Percentiles rank a stretch among this genome's conserved stretches.
Evolutionary conservation across 2,888 invertebrate species (phyloP).

Genomic region (Rhodophaea formosa): DNA sequence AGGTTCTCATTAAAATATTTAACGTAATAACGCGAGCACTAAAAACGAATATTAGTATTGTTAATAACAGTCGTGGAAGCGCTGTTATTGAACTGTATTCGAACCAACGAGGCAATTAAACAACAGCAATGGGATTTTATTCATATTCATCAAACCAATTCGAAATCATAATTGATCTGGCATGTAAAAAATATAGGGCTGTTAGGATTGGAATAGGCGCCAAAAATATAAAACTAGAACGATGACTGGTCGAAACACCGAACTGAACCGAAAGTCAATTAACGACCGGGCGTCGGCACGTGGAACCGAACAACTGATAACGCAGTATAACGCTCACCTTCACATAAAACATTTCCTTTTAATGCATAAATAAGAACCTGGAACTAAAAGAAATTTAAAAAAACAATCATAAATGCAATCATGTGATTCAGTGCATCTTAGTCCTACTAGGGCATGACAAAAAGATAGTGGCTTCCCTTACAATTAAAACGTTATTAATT

Average conservation of each 20-base stretch:
- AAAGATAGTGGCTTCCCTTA: too few species aligned
- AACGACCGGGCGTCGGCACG: constrained; percentile 61
- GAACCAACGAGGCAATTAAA: constrained; percentile 77
- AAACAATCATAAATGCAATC: too few species aligned
- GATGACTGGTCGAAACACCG: constrained; percentile 73
- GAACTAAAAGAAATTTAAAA: neutral
- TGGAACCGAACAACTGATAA: constrained; percentile 54
- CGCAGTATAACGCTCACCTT: constrained; percentile 38
- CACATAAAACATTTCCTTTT: constrained; percentile 28
- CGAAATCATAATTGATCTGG: constrained; percentile 79
- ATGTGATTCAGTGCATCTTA: too few species aligned
- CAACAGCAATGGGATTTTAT: constrained; percentile 78
- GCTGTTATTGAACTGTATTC: constrained; percentile 71
- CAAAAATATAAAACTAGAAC: constrained; percentile 77
- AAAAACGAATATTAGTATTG: constrained; percentile 8
- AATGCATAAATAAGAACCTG: neutral
- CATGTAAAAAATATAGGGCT: constrained; percentile 77
- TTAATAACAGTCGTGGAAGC: constrained; percentile 40
- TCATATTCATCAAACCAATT: constrained; percentile 80
- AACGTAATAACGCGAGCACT: constrained; percentile 28
- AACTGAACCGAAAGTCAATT: constrained; percentile 74
- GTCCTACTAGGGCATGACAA: too few species aligned
- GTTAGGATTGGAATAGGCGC: constrained; percentile 75
- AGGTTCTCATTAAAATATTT: constrained; percentile 38
- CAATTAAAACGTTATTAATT: too few species aligned